Base-by-base conservation (phyloP, 2,113 vertebrate genomes). In the Anoura caudifer region DNA sequence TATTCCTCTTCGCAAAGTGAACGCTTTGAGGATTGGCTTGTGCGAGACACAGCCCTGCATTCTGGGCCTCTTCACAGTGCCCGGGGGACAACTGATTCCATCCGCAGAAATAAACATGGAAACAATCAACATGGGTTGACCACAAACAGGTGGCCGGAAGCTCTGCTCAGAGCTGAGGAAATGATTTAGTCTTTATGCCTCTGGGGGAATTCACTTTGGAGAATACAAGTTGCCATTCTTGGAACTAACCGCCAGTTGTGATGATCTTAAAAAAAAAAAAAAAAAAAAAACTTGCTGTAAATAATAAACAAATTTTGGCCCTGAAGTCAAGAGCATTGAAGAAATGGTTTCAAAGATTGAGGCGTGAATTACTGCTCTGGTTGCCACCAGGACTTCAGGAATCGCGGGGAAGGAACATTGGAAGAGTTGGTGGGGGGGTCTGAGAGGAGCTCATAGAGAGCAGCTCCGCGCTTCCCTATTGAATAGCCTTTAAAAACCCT, bases 251-350 rank as follows among this genome's bases (percentile, higher is more conserved):
- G 22, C 36, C 36, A 31, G 3, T 38, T 86, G 79, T 17, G 17
- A 79, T 56, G 52, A 41, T 10, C 36, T 69, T n/a, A n/a, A n/a
- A n/a, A n/a, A n/a, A n/a, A n/a, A n/a, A n/a, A n/a, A n/a, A n/a
- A n/a, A n/a, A n/a, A n/a, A n/a, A n/a, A n/a, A n/a, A n/a, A n/a
- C 63, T 94, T 85, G 41, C 36, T 79, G 7, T 76, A 54, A 89
- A 38, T 65, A 95, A 67, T 52, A 47, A 86, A 61, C 80, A 75
- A 59, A 28, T 80, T 80, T 84, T 50, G 83, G 31, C 50, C 47
- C 59, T 59, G 50, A 73, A 89, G 52, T 79, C 81, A 38, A 73
- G 45, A 91, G 88, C 86, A 85, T n/a, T 79, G 92, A 90, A 50
- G 14, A 81, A 76, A 70, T 72, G 45, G 16, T 70, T 92, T 83